Percentiles rank a stretch among this genome's conserved stretches.
These are phyloP conservation scores for Nesidiocoris tenuis DNA, from an alignment of 2,888 invertebrate genomes.

Conservation along the genomic window DNA sequence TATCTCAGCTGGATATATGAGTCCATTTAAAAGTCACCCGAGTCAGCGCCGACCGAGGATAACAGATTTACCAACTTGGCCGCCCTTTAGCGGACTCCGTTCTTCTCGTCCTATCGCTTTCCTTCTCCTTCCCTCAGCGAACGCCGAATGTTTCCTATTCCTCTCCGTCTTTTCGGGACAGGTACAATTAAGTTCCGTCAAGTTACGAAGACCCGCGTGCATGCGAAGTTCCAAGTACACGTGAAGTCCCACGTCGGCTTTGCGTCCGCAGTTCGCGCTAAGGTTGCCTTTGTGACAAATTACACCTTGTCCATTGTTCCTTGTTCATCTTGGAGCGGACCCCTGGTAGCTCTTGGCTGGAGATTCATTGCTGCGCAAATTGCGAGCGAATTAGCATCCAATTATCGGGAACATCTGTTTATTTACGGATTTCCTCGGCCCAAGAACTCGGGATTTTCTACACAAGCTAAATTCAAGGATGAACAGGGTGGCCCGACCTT, in stretches of 20 bases:
- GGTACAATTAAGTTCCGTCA: not conserved
- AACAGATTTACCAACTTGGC: not conserved
- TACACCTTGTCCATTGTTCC: not conserved
- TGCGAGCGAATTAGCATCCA: not conserved
- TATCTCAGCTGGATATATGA: not conserved
- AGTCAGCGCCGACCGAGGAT: not conserved
- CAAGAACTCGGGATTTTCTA: not conserved
- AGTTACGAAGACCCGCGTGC: not conserved
- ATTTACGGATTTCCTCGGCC: not conserved
- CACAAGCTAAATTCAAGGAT: no score
- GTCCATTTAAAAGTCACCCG: not conserved
- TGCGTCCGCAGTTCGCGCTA: not conserved
- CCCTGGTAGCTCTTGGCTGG: not conserved
- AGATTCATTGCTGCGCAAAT: not conserved
- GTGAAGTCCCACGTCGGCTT: not conserved
- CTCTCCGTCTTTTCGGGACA: not conserved
- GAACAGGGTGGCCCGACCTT: no score
- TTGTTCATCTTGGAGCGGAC: not conserved
- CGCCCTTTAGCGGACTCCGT: not conserved
- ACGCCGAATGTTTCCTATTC: not conserved
- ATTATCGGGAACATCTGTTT: not conserved
- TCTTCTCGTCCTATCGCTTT: not conserved
- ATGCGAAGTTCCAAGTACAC: not conserved
- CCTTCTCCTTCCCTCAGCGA: not conserved
- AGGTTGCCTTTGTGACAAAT: not conserved